These are phyloP conservation scores for Heliconius himera DNA, from an alignment of 1,140 invertebrate genomes.

Conservation along the genomic window DNA sequence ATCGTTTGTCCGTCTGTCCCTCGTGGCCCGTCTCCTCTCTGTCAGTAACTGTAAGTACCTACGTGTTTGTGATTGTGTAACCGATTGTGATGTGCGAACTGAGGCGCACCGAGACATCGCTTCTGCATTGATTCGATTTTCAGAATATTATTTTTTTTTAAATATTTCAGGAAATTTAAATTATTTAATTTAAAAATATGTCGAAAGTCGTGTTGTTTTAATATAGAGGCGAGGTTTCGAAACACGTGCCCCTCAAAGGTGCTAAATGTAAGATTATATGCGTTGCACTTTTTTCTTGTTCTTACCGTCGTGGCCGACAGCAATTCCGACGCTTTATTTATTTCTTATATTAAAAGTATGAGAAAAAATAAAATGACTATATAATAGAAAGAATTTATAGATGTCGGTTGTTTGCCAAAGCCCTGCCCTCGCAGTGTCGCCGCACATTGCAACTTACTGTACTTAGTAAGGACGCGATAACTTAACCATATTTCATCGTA, in stretches of 20 bases:
- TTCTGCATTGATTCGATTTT: conserved; percentile 11
- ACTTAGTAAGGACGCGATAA: background rate
- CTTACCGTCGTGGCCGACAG: background rate
- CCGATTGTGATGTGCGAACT: conserved; percentile 46
- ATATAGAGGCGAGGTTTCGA: conserved; percentile 15
- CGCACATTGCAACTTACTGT: background rate
- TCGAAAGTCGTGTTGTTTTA: background rate
- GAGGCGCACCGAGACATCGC: conserved; percentile 3
- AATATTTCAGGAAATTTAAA: background rate
- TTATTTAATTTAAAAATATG: background rate
- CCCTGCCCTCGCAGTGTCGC: background rate
- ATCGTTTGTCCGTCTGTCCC: conserved; percentile 46
- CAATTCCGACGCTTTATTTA: background rate
- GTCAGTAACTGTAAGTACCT: conserved; percentile 31
- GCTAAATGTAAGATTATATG: conserved; percentile 52
- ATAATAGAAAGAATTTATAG: background rate
- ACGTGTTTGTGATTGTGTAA: conserved; percentile 43
- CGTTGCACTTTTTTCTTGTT: conserved; percentile 25
- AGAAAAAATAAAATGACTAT: background rate
- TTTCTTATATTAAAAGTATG: background rate
- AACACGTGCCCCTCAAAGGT: conserved; percentile 43
- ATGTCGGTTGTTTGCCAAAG: background rate
- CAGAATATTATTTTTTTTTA: background rate
- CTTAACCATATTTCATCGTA: conserved; percentile 6
- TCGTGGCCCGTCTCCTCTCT: background rate